Evolutionary conservation across 2,113 vertebrate genomes (phyloP), one percentile per base, ranked within the genome.

Genomic region (Bothrops jararaca): DNA sequence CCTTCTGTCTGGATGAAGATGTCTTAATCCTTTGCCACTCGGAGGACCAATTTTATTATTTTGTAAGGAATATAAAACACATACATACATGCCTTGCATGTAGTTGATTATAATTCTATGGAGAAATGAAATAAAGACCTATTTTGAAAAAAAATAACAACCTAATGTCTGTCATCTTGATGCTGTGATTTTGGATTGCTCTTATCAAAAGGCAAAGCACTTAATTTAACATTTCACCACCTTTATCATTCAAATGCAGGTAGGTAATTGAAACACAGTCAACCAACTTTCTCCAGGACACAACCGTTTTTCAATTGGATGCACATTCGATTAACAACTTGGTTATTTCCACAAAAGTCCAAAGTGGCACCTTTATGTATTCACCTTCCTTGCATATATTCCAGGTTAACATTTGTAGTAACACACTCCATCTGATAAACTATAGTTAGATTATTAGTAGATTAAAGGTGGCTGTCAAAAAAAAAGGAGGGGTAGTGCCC

Each of bases 61-160:
- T 96, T 89, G 15, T 90, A 89, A 93, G 56, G 45, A 54, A 1
- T 23, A 53, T 42, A 95, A 9, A 91, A 91, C 90, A 89, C 52
- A 80, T 96, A 89, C 52, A 74, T 95, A 96, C 95, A 91, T 95
- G 95, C 91, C 94, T 90, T 95, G 93, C 94, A 93, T 57, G 64
- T 95, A 95, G 93, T 89, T 80, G 69, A 95, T 92, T 96, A 96
- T 96, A 96, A 96, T 96, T 96, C 96, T 96, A 93, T 94, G 94
- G 94, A 93, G 93, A 93, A 92, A 74, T 58, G 42, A 94, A 94
- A 97, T 97, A 97, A 97, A 96, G 85, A 89, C 0, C n/a, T 92
- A 96, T 96, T 96, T 97, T 93, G 90, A 95, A 91, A 60, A 52
- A 29, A 13, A 34, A 29, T 50, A 34, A 4, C 18, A 18, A 90